Evolutionary conservation across 2,113 vertebrate species (phyloP), one percentile per base, ranked within the genome.

Genomic region (Stegastes partitus): DNA sequence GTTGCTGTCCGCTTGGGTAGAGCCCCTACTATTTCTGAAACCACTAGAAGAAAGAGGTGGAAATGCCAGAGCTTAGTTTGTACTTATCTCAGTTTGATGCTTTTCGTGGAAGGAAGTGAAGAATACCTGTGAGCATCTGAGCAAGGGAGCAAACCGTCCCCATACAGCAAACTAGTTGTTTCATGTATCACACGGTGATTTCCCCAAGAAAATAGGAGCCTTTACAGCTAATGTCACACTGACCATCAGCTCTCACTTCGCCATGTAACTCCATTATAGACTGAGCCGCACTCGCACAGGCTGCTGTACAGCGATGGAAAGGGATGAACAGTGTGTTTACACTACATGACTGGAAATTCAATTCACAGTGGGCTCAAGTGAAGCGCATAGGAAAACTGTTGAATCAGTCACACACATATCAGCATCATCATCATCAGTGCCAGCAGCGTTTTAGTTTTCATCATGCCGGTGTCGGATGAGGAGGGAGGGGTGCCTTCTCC

Each of bases 351-450:
- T 63, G 77, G 75, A 81, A 77, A 87, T 81, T 77, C 37, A 77
- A 85, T 81, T 56, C 74, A 68, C 66, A 49, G 37, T 4, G 49
- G 39, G 51, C 53, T 57, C 34, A 37, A 67, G 77, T 16, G 12
- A 64, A 77, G 77, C 42, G 5, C 42, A 15, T 6, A 79, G 28
- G 44, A 79, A 86, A 91, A 91, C 84, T 91, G 90, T 90, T 90
- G 88, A 90, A 87, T 81, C 78, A 73, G 12, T 26, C 45, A 12
- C 77, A 68, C 64, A 1, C 75, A 31, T 34, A 73, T 67, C 55
- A 22, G 2, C 31, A 76, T 62, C 77, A 80, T 83, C 58, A 49
- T 56, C 57, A 74, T 74, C 57, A 25, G 3, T 64, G 61, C 11
- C 3, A 66, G 50, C 0, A 23, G 59, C 44, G 28, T 39, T 47